Evolutionary conservation across 2,888 invertebrate species (phyloP).

Genomic region (Adelphocoris suturalis): DNA sequence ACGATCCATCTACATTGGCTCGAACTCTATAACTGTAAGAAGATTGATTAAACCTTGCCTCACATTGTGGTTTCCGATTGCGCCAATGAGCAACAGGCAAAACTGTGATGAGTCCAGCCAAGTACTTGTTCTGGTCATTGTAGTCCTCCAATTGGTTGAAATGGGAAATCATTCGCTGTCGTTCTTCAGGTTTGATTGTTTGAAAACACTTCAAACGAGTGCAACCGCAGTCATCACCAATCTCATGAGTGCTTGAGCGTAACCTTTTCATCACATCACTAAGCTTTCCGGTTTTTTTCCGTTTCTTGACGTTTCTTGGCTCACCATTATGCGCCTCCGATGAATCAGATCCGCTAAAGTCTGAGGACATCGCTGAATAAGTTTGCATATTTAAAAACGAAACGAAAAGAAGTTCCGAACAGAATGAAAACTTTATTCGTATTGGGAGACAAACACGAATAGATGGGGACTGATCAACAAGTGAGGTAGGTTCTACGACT

Average conservation of each 20-base stretch:
- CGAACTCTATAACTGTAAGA: conserved; percentile 47
- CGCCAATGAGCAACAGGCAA: not conserved
- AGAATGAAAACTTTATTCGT: too few species aligned
- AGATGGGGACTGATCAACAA: too few species aligned
- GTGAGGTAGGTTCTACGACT: too few species aligned
- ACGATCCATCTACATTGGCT: not conserved
- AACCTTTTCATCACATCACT: conserved; percentile 61
- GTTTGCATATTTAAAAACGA: too few species aligned
- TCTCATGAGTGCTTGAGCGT: conserved; percentile 49
- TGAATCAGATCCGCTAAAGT: too few species aligned
- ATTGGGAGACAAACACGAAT: too few species aligned
- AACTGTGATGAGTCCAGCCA: conserved; percentile 67
- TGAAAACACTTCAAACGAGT: conserved; percentile 69
- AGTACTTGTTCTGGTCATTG: conserved; percentile 66
- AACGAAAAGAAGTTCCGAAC: too few species aligned
- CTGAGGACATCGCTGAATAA: too few species aligned
- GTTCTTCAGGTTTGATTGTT: conserved; percentile 14
- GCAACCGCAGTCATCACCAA: conserved; percentile 59
- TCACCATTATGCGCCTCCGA: too few species aligned
- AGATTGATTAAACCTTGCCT: not conserved
- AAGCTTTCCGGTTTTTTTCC: not conserved
- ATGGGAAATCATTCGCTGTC: not conserved
- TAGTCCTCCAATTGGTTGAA: conserved; percentile 17
- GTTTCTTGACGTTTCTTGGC: too few species aligned
- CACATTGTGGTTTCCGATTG: not conserved